phyloP scores from a whole-genome alignment of 2,113 vertebrate species.

The Lates calcarifer region DNA sequence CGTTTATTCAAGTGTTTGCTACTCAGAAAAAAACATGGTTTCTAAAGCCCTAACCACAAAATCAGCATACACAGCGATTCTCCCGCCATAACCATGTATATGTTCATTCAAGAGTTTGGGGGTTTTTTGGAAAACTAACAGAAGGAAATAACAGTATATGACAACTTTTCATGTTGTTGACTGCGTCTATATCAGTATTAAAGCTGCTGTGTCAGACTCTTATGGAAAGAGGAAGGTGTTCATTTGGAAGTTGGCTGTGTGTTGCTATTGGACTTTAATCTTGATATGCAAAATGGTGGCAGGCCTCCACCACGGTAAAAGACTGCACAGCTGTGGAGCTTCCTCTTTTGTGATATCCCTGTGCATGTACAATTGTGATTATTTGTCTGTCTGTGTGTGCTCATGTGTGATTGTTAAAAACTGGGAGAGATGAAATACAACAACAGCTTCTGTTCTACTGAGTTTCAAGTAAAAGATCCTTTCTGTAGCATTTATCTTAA shows the following conservation, averaged over 20 bases:
- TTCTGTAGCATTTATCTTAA: neutral
- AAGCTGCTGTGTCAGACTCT: constrained; percentile 2
- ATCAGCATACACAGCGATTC: no score
- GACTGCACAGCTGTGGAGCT: constrained; percentile 81
- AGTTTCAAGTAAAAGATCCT: neutral
- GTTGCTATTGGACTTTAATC: constrained; percentile 65
- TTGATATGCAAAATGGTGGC: constrained; percentile 84
- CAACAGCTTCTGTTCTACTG: constrained; percentile 3
- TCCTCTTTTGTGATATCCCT: constrained; percentile 81
- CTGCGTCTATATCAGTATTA: neutral
- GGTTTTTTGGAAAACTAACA: neutral
- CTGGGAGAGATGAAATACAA: neutral
- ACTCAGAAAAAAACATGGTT: neutral
- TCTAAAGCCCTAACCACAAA: neutral
- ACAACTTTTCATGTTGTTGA: constrained; percentile 6
- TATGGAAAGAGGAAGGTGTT: constrained; percentile 68
- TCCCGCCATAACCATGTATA: neutral
- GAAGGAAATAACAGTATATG: neutral
- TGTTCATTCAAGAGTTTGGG: neutral
- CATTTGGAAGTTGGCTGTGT: constrained; percentile 44
- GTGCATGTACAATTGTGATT: constrained; percentile 13
- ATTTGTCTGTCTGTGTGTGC: constrained; percentile 34
- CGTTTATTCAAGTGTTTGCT: neutral
- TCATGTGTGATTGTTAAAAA: constrained; percentile 40
- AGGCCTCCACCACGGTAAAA: constrained; percentile 48